Conservation (phyloP, 1,140 invertebrate genomes). For the Aphelenchoides fujianensis region DNA sequence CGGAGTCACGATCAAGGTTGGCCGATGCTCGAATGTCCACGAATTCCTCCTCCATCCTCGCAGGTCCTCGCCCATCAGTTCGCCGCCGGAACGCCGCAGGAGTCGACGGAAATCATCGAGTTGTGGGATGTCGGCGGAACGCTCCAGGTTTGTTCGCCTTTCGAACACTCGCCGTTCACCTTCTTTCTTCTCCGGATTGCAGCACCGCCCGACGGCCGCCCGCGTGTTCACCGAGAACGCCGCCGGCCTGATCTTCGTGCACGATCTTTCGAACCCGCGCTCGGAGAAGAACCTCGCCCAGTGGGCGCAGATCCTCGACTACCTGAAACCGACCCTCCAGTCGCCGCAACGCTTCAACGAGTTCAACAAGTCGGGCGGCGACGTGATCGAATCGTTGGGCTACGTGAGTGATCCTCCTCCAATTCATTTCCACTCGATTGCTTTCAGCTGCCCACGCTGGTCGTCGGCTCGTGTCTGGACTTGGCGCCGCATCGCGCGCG, state of each 20-base stretch:
- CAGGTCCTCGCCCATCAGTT: conserved; percentile 47
- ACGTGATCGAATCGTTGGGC: conserved; percentile 10
- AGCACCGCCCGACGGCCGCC: conserved; percentile 34
- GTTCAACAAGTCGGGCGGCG: conserved; percentile 9
- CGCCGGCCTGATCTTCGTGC: conserved; percentile 43
- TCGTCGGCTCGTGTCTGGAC: conserved; percentile 37
- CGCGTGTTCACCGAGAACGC: conserved; percentile 44
- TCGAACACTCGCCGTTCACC: too few relatives aligned
- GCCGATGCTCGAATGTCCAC: background rate
- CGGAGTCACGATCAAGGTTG: conserved; percentile 45
- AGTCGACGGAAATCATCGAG: conserved; percentile 41
- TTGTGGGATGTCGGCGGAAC: conserved; percentile 48
- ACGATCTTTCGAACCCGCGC: conserved; percentile 39
- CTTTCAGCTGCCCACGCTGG: conserved; percentile 35
- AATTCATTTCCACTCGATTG: too few relatives aligned
- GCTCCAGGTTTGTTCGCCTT: too few relatives aligned
- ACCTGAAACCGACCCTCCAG: conserved; percentile 13
- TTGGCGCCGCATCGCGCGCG: conserved; percentile 32
- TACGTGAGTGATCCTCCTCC: too few relatives aligned
- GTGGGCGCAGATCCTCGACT: conserved; percentile 28
- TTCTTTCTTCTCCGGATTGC: background rate
- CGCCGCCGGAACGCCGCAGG: conserved; percentile 46
- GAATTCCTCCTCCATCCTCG: background rate
- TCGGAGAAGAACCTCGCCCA: conserved; percentile 45
- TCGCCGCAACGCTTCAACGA: conserved; percentile 15